Conservation (phyloP, 2,888 invertebrate species). For the Loripinus fragilis region DNA sequence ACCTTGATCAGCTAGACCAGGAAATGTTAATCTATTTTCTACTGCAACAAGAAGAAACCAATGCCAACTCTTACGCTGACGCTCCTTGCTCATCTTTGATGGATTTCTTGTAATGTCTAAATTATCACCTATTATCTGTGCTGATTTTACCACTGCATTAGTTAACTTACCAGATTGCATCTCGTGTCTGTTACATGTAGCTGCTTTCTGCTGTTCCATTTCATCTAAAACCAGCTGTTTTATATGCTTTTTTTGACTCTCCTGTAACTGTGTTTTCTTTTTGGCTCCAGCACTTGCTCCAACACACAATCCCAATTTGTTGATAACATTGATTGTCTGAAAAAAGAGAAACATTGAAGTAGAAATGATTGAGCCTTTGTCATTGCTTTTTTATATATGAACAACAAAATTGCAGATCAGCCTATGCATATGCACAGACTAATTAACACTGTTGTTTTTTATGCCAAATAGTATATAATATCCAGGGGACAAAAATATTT, state of each 20-base stretch:
- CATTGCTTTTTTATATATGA: too few species aligned
- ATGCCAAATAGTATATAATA: too few species aligned
- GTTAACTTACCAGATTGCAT: constrained; percentile 20
- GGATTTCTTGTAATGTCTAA: constrained; percentile 30
- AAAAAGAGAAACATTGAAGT: not conserved
- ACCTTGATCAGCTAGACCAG: constrained; percentile 19
- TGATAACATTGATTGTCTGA: constrained; percentile 1
- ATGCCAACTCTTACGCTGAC: constrained; percentile 29
- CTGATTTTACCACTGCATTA: not conserved
- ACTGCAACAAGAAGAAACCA: constrained; percentile 32
- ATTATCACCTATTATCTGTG: constrained; percentile 29
- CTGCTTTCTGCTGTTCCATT: not conserved
- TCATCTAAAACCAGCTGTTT: not conserved
- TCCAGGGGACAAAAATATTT: too few species aligned
- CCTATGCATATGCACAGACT: too few species aligned
- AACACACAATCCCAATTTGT: constrained; percentile 3
- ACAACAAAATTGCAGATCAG: too few species aligned
- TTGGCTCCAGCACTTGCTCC: constrained; percentile 13
- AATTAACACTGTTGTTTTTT: too few species aligned
- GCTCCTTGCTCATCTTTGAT: constrained; percentile 23
- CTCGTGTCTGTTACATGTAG: not conserved
- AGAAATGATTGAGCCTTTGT: not conserved
- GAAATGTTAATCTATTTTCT: constrained; percentile 23
- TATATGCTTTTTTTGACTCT: constrained; percentile 18
- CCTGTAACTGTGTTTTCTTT: constrained; percentile 13